Conservation (phyloP, 2,888 invertebrate genomes). For the Sthenelais limicola region DNA sequence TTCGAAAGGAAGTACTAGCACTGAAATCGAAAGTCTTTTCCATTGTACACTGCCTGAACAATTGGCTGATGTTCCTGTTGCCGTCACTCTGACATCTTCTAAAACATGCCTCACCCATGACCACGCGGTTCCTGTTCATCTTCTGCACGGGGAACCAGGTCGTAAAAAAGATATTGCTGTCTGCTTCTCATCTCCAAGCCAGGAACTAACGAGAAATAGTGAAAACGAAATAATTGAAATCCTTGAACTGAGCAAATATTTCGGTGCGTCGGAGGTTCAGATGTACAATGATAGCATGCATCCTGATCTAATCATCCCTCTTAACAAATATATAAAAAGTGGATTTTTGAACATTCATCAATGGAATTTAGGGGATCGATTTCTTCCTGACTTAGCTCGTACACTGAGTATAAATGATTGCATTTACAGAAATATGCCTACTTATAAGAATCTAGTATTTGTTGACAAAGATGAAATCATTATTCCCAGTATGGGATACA, state of each 20-base stretch:
- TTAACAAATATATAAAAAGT: not conserved
- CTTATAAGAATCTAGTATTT: constrained; percentile 5
- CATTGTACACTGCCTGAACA: constrained; percentile 27
- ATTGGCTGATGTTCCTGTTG: not conserved
- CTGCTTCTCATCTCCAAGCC: constrained; percentile 11
- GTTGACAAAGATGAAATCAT: constrained; percentile 18
- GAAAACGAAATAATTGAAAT: too few species aligned
- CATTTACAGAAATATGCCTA: constrained; percentile 14
- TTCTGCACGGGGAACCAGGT: constrained; percentile 1
- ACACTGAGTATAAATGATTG: constrained; percentile 19
- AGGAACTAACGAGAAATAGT: too few species aligned
- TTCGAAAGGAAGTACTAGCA: not conserved
- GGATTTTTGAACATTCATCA: constrained; percentile 1
- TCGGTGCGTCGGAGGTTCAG: constrained; percentile 17
- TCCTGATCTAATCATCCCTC: not conserved
- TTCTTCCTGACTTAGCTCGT: not conserved
- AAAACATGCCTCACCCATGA: not conserved
- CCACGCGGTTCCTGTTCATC: constrained; percentile 4
- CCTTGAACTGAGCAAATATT: constrained; percentile 9
- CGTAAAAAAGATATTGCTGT: constrained; percentile 4
- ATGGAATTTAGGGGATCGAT: constrained; percentile 13
- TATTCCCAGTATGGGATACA: constrained; percentile 13
- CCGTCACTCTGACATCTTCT: constrained; percentile 18
- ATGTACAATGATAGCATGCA: constrained; percentile 34
- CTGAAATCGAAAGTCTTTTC: constrained; percentile 9